Evolutionary conservation across 2,113 vertebrate species (phyloP), one percentile per base, ranked within the genome.

Genomic region (Ornithorhynchus anatinus): DNA sequence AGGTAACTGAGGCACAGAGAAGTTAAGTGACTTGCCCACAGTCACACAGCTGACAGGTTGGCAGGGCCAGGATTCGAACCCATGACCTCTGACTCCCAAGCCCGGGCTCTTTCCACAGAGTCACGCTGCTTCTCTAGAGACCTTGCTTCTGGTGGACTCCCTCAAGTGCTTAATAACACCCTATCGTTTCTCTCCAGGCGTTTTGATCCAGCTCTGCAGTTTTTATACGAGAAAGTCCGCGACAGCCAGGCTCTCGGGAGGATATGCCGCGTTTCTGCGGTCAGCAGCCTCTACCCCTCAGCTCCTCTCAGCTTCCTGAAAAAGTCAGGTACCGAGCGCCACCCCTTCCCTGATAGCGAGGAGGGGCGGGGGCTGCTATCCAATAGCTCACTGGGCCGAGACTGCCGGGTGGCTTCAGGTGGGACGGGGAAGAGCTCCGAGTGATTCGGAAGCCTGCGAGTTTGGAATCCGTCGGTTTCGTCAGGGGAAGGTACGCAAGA

Each of bases 141-240:
- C n/a, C n/a, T n/a, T n/a, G n/a, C n/a, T n/a, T n/a, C n/a, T n/a
- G n/a, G n/a, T n/a, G n/a, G n/a, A n/a, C n/a, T n/a, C n/a, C n/a
- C n/a, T n/a, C n/a, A n/a, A n/a, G n/a, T n/a, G n/a, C n/a, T n/a
- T n/a, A n/a, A n/a, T n/a, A n/a, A n/a, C n/a, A n/a, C n/a, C n/a
- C n/a, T n/a, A n/a, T 3, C 5, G 14, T 43, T 38, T 63, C 52
- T 45, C 27, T 25, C 27, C 33, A 87, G 86, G 45, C 78, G 85
- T 43, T 90, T 89, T 50, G 77, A 88, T 59, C 83, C 84, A 0
- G 87, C 84, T 1, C 64, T 87, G 65, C 75, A 84, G 74, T 88
- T 86, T 62, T 36, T 88, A n/a, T 56, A 40, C 63, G 66, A 79
- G 68, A 89, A 81, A 1, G 61, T 82, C 16, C 57, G 33, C 0